These are phyloP conservation scores for Sciurus carolinensis DNA, from an alignment of 2,797 vertebrate species.

Conservation along the genomic window DNA sequence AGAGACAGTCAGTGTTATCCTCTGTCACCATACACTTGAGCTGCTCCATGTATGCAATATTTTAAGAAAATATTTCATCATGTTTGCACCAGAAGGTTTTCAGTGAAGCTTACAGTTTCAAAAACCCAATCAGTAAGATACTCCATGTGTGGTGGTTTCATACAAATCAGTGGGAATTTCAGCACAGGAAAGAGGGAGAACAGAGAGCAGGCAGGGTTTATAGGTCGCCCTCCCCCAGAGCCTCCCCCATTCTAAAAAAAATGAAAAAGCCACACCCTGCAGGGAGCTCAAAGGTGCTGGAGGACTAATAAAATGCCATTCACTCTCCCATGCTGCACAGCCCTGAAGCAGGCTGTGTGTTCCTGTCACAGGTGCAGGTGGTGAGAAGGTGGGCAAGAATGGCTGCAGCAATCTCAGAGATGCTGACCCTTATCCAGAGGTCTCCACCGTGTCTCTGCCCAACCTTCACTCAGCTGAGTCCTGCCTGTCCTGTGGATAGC, in stretches of 20 bases:
- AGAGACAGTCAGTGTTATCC: neutral
- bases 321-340: rapidly evolving
- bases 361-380: too few species aligned
- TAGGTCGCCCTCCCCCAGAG: too few species aligned
- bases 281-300: neutral
- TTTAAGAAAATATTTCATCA: neutral
- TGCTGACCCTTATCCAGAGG: neutral
- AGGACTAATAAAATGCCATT: neutral
- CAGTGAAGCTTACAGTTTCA: neutral
- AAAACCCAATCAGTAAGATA: neutral
- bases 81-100: neutral
- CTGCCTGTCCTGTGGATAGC: neutral
- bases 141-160: neutral
- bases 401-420: too few species aligned
- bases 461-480: neutral
- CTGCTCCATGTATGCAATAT: neutral
- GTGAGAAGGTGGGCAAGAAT: too few species aligned
- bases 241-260: neutral
- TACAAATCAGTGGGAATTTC: neutral
- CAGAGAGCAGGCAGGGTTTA: neutral
- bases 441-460: neutral
- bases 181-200: neutral
- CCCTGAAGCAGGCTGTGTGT: neutral
- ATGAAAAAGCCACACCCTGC: neutral
- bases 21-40: neutral